Conservation (phyloP, 2,888 invertebrate species). For the Margaritifera margaritifera region DNA sequence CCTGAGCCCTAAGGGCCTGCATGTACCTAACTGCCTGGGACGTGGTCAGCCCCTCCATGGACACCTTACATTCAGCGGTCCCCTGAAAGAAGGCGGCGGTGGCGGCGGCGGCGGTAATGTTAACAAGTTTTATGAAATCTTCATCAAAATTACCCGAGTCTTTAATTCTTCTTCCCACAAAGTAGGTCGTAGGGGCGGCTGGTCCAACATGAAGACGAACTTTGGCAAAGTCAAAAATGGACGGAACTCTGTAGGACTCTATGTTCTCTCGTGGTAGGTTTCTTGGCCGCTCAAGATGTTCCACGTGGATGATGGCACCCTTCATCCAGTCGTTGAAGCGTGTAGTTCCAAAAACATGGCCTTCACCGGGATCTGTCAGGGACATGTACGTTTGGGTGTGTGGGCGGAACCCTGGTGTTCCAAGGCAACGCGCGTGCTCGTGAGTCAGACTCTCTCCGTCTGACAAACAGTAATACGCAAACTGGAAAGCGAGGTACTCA, state of each 20-base stretch:
- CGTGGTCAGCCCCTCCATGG: constrained; percentile 50
- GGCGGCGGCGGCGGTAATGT: constrained; percentile 48
- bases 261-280: constrained; percentile 39
- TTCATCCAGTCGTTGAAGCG: constrained; percentile 48
- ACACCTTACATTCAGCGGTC: constrained; percentile 48
- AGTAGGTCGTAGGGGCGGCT: constrained; percentile 47
- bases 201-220: constrained; percentile 51
- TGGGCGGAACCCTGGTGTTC: constrained; percentile 49
- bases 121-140: constrained; percentile 47
- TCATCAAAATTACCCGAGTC: constrained; percentile 51
- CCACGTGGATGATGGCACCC: constrained; percentile 53
- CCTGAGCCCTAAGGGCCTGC: constrained; percentile 43
- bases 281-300: constrained; percentile 49
- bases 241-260: constrained; percentile 51
- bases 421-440: constrained; percentile 27
- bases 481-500: constrained; percentile 40
- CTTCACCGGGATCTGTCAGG: constrained; percentile 11
- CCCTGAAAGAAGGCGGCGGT: constrained; percentile 49
- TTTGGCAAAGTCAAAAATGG: constrained; percentile 46
- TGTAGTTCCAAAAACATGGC: constrained; percentile 44
- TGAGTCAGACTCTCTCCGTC: constrained; percentile 18
- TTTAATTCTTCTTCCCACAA: constrained; percentile 45
- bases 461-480: constrained; percentile 30
- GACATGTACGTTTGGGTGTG: constrained; percentile 21
- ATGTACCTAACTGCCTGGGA: constrained; percentile 49